phyloP scores from a whole-genome alignment of 2,797 vertebrate genomes.

The Melanitta fusca region DNA sequence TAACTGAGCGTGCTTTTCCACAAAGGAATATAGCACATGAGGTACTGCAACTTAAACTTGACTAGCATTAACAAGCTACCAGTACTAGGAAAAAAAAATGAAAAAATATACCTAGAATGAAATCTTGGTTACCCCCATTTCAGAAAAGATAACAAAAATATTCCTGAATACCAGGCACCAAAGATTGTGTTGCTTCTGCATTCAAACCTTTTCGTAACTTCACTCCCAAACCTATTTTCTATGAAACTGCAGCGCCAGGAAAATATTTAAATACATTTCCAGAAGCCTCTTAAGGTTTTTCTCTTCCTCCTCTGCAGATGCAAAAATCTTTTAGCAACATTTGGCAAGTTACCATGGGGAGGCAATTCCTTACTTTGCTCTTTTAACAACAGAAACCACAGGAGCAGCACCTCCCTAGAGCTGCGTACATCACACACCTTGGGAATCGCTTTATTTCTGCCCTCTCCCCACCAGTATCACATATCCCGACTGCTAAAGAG shows the following conservation, averaged over 20 bases:
- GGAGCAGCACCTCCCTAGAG: not conserved
- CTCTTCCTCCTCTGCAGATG: not conserved
- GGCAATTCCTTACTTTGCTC: not conserved
- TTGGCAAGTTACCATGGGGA: not conserved
- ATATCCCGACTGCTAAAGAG: not conserved
- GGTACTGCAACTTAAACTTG: not conserved
- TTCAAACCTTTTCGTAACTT: not conserved
- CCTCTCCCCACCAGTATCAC: not conserved
- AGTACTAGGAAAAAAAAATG: not conserved
- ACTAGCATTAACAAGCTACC: not conserved
- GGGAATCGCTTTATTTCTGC: not conserved
- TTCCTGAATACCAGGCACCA: not conserved
- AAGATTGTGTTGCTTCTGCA: not conserved
- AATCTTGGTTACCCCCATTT: not conserved
- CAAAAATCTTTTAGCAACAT: not conserved
- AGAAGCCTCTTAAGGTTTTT: not conserved
- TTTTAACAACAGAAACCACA: not conserved
- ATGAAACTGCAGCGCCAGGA: not conserved
- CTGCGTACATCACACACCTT: not conserved
- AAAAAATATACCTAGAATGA: not conserved
- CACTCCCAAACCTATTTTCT: not conserved
- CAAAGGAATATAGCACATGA: not conserved
- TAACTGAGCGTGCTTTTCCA: not conserved
- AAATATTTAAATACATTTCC: not conserved
- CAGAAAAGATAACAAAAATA: not conserved